phyloP scores from a whole-genome alignment of 2,888 invertebrate species.

The Archips xylosteana region DNA sequence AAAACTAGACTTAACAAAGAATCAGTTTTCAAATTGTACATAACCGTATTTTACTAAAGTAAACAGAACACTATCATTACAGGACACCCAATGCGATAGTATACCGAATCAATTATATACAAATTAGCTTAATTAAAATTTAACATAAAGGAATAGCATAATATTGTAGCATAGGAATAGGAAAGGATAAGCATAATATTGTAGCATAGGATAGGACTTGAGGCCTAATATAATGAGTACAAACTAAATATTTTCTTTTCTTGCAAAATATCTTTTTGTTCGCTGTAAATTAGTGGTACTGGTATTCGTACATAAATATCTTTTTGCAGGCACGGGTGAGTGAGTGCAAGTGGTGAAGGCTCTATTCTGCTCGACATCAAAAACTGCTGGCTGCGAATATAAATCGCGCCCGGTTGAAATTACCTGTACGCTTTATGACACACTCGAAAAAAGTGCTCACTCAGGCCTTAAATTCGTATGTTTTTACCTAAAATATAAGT shows the following conservation, averaged over 20 bases:
- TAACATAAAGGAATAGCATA: too few species aligned
- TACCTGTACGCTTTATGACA: slow-evolving; percentile 73
- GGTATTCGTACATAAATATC: slow-evolving; percentile 42
- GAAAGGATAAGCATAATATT: too few species aligned
- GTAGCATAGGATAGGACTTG: too few species aligned
- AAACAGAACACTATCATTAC: too few species aligned
- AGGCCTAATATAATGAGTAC: neutral
- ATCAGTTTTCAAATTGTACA: too few species aligned
- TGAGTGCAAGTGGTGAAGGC: slow-evolving; percentile 61
- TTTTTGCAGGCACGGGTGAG: slow-evolving; percentile 50
- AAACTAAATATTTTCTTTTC: neutral
- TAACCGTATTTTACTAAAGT: neutral
- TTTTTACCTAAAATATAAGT: slow-evolving; percentile 18
- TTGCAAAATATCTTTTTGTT: slow-evolving; percentile 42
- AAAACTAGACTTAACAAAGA: too few species aligned
- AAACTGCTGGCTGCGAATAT: slow-evolving; percentile 68
- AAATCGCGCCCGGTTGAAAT: slow-evolving; percentile 73
- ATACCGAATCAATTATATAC: too few species aligned
- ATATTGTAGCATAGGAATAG: too few species aligned
- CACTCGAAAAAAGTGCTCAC: slow-evolving; percentile 61
- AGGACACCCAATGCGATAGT: too few species aligned
- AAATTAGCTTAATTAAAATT: too few species aligned
- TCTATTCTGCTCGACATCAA: slow-evolving; percentile 65
- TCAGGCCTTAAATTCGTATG: slow-evolving; percentile 27
- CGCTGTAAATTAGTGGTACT: slow-evolving; percentile 49